Conservation (phyloP, 1,140 invertebrate genomes). For the Pseudoatta argentina region DNA sequence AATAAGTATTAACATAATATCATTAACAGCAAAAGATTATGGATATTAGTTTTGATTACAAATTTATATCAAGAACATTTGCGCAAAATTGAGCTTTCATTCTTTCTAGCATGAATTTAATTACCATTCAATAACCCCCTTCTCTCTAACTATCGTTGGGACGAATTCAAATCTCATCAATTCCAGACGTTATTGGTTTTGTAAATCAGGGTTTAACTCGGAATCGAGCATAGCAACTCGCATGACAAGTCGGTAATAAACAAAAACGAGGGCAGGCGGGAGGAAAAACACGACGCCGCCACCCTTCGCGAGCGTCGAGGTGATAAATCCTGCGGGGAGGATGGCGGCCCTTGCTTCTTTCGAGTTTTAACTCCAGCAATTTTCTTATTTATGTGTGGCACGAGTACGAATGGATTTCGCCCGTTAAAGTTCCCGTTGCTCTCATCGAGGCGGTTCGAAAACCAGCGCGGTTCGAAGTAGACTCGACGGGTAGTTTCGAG, state of each 20-base stretch:
- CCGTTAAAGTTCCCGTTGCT: conserved; percentile 68
- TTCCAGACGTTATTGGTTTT: conserved; percentile 64
- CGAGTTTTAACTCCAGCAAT: conserved; percentile 82
- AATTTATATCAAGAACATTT: neutral
- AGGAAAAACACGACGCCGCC: conserved; percentile 46
- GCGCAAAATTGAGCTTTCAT: neutral
- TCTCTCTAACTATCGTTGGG: neutral
- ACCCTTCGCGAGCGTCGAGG: conserved; percentile 48
- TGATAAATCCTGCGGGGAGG: conserved; percentile 69
- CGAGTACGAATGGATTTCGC: conserved; percentile 80
- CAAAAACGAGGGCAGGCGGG: conserved; percentile 58
- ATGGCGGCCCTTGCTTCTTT: conserved; percentile 65
- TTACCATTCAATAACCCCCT: neutral
- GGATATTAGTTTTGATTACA: neutral
- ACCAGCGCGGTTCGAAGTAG: conserved; percentile 33
- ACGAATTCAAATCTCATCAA: conserved; percentile 65
- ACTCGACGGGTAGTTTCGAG: conserved; percentile 44
- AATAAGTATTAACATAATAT: neutral
- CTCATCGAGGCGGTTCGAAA: conserved; percentile 65
- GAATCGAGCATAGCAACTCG: conserved; percentile 52
- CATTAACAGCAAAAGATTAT: neutral
- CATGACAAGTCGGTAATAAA: conserved; percentile 69
- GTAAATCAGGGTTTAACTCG: conserved; percentile 68
- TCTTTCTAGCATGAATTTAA: conserved; percentile 7
- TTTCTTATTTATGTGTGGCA: conserved; percentile 83